phyloP scores from a whole-genome alignment of 2,888 invertebrate species.

The Dasypogon diadema region DNA sequence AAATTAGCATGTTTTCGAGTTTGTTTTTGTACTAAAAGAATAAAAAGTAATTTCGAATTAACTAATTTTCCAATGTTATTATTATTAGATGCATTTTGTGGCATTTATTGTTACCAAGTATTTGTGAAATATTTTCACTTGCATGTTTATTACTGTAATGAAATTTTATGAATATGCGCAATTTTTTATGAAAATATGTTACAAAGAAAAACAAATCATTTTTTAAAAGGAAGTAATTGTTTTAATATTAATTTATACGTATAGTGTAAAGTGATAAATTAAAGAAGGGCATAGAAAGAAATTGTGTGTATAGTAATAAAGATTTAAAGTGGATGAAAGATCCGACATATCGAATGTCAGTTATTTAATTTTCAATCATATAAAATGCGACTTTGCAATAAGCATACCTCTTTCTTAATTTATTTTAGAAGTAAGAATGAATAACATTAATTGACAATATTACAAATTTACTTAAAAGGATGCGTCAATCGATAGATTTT shows the following conservation, averaged over 20 bases:
- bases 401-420: too few relatives aligned
- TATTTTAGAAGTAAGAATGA: too few relatives aligned
- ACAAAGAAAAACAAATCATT: neutral
- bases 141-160: neutral
- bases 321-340: too few relatives aligned
- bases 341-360: too few relatives aligned
- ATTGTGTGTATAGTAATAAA: too few relatives aligned
- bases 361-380: too few relatives aligned
- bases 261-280: too few relatives aligned
- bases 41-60: constrained; percentile 4
- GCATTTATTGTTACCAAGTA: constrained; percentile 46
- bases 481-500: too few relatives aligned
- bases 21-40: constrained; percentile 4
- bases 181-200: neutral
- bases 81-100: neutral
- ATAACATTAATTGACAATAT: too few relatives aligned
- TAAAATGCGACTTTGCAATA: too few relatives aligned
- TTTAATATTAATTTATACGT: neutral
- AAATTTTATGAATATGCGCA: neutral
- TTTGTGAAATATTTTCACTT: constrained; percentile 12
- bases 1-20: neutral
- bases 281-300: too few relatives aligned
- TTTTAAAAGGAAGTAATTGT: neutral
- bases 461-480: too few relatives aligned
- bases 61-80: constrained; percentile 26